Percentiles rank a stretch among this genome's conserved stretches.
Conservation (phyloP, 2,797 vertebrate genomes). For the Spinus pinus region DNA sequence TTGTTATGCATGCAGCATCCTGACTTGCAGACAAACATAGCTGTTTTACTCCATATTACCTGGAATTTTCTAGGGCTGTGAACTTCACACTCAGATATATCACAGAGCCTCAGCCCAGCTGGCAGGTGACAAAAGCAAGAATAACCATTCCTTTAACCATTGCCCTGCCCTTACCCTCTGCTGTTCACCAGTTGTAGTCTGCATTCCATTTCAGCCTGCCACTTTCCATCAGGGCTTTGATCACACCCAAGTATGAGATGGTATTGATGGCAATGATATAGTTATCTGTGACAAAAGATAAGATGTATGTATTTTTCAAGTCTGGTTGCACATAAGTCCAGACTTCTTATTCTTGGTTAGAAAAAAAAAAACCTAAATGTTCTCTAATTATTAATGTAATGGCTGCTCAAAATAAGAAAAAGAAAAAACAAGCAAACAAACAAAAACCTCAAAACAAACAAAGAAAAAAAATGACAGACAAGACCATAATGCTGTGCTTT, state of each 20-base stretch:
- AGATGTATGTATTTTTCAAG: background rate
- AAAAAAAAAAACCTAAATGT: background rate
- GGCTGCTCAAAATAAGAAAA: background rate
- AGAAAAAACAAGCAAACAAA: no score
- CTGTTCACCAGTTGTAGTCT: background rate
- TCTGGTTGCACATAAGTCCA: background rate
- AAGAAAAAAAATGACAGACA: background rate
- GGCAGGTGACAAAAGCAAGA: background rate
- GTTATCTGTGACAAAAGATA: background rate
- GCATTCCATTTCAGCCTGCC: background rate
- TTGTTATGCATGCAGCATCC: background rate
- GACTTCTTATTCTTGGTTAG: background rate
- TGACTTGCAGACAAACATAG: background rate
- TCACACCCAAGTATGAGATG: background rate
- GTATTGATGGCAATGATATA: background rate
- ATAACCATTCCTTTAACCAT: background rate
- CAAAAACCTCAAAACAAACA: fast-evolving
- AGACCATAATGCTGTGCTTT: background rate
- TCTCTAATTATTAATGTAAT: background rate
- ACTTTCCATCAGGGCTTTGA: background rate
- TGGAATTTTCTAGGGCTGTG: background rate
- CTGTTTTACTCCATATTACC: background rate
- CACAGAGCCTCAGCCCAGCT: background rate
- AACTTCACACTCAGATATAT: background rate
- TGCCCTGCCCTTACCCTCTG: background rate